Conservation (phyloP, 2,113 vertebrate genomes). For the Cyprinodon variegatus region DNA sequence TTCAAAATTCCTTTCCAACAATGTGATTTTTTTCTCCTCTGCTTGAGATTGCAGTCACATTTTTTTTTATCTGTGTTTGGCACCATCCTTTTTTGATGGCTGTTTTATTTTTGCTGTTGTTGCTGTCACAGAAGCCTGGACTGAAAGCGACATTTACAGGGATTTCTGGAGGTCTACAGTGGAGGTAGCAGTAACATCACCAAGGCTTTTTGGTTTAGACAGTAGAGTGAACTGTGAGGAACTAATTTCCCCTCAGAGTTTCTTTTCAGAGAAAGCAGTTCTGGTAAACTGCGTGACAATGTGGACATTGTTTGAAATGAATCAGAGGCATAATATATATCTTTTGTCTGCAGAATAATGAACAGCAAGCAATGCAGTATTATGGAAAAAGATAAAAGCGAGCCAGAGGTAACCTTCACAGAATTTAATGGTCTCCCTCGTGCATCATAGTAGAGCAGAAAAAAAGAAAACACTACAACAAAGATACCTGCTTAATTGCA, state of each 20-base stretch:
- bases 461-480: constrained; percentile 8
- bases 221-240: too few species aligned
- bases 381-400: neutral
- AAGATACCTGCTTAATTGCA: neutral
- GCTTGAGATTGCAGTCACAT: neutral
- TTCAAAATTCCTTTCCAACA: too few species aligned
- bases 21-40: neutral
- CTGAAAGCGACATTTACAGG: neutral
- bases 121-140: neutral
- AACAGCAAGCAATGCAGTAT: constrained; percentile 17
- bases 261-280: constrained; percentile 32
- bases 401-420: constrained; percentile 22
- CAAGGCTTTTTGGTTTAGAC: too few species aligned
- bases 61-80: neutral
- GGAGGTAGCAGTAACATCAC: too few species aligned
- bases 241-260: too few species aligned
- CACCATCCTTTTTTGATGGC: too few species aligned
- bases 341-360: constrained; percentile 45
- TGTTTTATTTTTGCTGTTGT: neutral
- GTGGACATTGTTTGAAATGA: constrained; percentile 55
- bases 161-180: neutral
- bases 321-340: constrained; percentile 42
- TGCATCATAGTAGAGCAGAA: constrained; percentile 6
- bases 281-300: constrained; percentile 50
- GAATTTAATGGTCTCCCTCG: constrained; percentile 36